Base-by-base conservation (phyloP, 2,888 invertebrate genomes). In the Villa cingulata region DNA sequence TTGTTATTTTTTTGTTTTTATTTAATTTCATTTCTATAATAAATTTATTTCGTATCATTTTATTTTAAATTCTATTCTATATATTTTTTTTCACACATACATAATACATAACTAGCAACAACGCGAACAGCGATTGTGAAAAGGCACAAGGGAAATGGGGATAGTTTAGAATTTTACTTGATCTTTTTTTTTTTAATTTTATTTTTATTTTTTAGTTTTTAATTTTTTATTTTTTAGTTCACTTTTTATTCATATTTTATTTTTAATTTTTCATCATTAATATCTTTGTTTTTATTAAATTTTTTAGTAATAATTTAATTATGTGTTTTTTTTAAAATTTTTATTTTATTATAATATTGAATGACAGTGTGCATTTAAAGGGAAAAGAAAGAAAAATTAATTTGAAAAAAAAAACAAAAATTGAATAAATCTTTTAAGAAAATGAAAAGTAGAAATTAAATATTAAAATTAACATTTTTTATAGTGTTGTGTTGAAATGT, bases 121-220 rank as follows among this genome's bases (percentile, higher is more conserved):
- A 54, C 55, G 55, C 56, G 51, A 55, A 56, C 45, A 55, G 54
- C 55, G 54, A 53, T 55, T 55, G 53, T 51, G 48, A 57, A 57
- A 57, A 57, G 57, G 57, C 57, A 57, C 57, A 54, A 57, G 57
- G 57, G 57, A 57, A 57, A 57, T 57, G 49, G 56, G 56, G 56
- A 56, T 53, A 55, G 54, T 53, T 55, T 53, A 53, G 53, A 53
- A 51, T 53, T 46, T 34, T 50, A 41, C 18, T 45, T 44, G 37
- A 47, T 36, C 45, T 37, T 43, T 38, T 37, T 32, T 14, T 40
- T 34, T 14, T 46, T 16, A 42, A 14, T 16, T 32, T 45, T 12
- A 7, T 36, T 46, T 45, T 39, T 29, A 9, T 37, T 38, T 48
- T 38, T 42, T 42, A 27, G 5, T 47, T 38, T 18, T 48, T 6